Conservation (phyloP, 2,888 invertebrate species). For the Drosophila anomalipes region DNA sequence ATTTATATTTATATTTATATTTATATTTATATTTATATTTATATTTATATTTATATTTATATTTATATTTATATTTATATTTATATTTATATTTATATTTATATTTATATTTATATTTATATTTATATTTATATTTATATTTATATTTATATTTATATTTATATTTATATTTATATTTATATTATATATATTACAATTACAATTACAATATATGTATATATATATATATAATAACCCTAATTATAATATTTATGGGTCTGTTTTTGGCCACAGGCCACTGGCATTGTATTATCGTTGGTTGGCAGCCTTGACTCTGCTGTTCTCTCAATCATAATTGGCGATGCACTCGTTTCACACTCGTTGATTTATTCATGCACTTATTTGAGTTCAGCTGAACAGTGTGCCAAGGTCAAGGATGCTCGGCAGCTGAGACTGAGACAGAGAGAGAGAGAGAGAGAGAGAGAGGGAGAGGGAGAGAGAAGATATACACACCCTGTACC, state of each 20-base stretch:
- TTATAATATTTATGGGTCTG: background rate
- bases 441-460: background rate
- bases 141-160: too few relatives aligned
- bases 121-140: too few relatives aligned
- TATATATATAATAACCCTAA: too few relatives aligned
- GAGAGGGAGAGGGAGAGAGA: background rate
- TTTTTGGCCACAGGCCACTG: background rate
- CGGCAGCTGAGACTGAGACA: background rate
- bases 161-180: too few relatives aligned
- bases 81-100: too few relatives aligned
- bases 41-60: too few relatives aligned
- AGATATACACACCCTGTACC: background rate
- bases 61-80: too few relatives aligned
- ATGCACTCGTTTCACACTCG: conserved; percentile 7
- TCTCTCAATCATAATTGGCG: conserved; percentile 8
- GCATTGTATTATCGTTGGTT: background rate
- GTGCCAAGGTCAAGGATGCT: conserved; percentile 40
- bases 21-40: too few relatives aligned
- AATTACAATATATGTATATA: too few relatives aligned
- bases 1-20: too few relatives aligned
- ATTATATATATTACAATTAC: too few relatives aligned
- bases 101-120: too few relatives aligned
- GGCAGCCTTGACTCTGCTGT: background rate
- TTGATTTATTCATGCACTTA: conserved; percentile 18
- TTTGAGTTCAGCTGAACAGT: conserved; percentile 2